These are phyloP conservation scores for Drosophila neocordata DNA, from an alignment of 1,140 invertebrate genomes.

Conservation along the genomic window DNA sequence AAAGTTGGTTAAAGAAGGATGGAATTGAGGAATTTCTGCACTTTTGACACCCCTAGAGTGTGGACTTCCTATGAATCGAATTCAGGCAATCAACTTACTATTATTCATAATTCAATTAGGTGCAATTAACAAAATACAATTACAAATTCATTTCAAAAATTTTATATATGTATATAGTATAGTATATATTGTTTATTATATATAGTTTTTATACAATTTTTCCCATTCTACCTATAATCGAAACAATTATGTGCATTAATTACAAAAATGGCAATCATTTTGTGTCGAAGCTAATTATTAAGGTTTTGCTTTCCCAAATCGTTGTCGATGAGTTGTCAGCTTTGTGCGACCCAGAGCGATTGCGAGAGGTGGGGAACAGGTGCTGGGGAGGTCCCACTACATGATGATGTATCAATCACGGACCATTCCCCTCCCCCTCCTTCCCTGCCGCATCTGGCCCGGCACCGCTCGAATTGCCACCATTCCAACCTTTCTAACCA, in stretches of 20 bases:
- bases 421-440: slow-evolving; percentile 7
- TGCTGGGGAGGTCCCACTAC: slow-evolving; percentile 21
- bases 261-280: slow-evolving; percentile 74
- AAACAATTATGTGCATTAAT: slow-evolving; percentile 78
- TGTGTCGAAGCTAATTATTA: slow-evolving; percentile 65
- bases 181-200: slow-evolving; percentile 33
- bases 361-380: background rate
- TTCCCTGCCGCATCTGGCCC: background rate
- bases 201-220: slow-evolving; percentile 20
- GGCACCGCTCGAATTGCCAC: background rate
- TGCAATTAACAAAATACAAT: slow-evolving; percentile 77
- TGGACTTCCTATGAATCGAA: slow-evolving; percentile 44
- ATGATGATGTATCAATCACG: slow-evolving; percentile 59
- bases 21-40: slow-evolving; percentile 40
- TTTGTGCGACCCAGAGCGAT: too few species aligned
- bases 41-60: slow-evolving; percentile 23
- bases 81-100: slow-evolving; percentile 42
- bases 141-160: slow-evolving; percentile 75
- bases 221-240: slow-evolving; percentile 60
- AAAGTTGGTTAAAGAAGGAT: too few species aligned
- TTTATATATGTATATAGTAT: slow-evolving; percentile 17
- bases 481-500: slow-evolving; percentile 43
- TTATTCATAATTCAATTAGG: slow-evolving; percentile 78
- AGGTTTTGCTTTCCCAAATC: slow-evolving; percentile 76
- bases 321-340: slow-evolving; percentile 33